Evolutionary conservation across 2,888 invertebrate species (phyloP).

Genomic region (Eulithis testata): DNA sequence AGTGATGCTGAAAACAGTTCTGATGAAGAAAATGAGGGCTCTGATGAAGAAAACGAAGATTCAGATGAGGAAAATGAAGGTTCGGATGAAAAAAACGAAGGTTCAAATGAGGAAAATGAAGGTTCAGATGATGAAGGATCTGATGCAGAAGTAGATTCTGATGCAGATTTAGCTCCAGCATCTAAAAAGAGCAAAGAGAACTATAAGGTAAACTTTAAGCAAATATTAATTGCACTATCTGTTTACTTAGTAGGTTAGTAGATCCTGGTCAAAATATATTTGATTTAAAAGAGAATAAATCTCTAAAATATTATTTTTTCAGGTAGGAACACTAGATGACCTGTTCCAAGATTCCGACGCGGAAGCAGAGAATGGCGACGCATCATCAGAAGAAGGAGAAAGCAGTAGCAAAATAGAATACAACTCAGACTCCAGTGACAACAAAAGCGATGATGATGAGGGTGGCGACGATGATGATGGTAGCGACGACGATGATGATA

Average conservation of each 20-base stretch:
- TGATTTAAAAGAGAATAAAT: neutral
- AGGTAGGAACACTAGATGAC: slow-evolving; percentile 82
- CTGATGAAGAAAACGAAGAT: slow-evolving; percentile 11
- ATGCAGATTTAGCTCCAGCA: slow-evolving; percentile 41
- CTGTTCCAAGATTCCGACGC: slow-evolving; percentile 78
- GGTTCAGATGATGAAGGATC: slow-evolving; percentile 43
- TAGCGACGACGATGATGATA: slow-evolving; percentile 87
- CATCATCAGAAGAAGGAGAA: slow-evolving; percentile 59
- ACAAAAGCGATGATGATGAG: slow-evolving; percentile 60
- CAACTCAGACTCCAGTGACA: slow-evolving; percentile 69
- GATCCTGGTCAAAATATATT: too few species aligned
- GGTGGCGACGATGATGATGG: slow-evolving; percentile 73
- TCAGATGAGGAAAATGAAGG: slow-evolving; percentile 1
- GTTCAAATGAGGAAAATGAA: slow-evolving; percentile 14
- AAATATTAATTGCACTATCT: neutral
- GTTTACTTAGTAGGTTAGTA: neutral
- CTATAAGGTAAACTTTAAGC: slow-evolving; percentile 62
- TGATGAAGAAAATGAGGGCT: slow-evolving; percentile 55
- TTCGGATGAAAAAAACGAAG: slow-evolving; percentile 55
- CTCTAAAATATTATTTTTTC: slow-evolving; percentile 38
- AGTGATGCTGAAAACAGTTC: slow-evolving; percentile 55
- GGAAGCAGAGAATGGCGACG: slow-evolving; percentile 61
- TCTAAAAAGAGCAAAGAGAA: slow-evolving; percentile 61
- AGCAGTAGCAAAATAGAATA: slow-evolving; percentile 62
- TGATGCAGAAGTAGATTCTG: slow-evolving; percentile 47